Base-by-base conservation (phyloP, 2,888 invertebrate genomes). In the Liodrosophila aerea region DNA sequence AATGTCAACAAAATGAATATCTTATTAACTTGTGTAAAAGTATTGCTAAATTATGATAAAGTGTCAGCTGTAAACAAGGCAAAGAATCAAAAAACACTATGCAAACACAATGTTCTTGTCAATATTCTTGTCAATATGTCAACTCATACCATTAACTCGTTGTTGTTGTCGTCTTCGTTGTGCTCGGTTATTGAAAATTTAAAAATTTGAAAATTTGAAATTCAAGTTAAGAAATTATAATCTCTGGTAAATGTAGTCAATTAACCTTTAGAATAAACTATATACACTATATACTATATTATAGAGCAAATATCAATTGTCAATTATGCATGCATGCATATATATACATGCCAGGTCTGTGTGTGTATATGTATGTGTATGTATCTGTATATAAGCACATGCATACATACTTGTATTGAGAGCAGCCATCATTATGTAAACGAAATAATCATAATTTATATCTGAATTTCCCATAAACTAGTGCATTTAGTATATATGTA, bases 181-280 rank as follows among this genome's bases (percentile, higher is more conserved):
- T 64, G 57, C 62, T 76, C 58, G 73, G 63, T 65, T 64, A 74
- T 75, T 45, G 63, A 22, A 7, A n/a, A n/a, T n/a, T n/a, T n/a
- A 27, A 30, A 43, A 37, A 54, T 31, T 12, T 16, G 33, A 50
- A 61, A 73, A 44, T 64, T 65, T 56, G 52, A 45, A 78, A 73
- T 71, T 53, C 47, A 67, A 49, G 39, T 34, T 34, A 43, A 50
- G 22, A 62, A 57, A 60, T 36, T 66, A 61, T 72, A 82, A 80
- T 80, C 80, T 82, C 76, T 73, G 71, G 82, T 66, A 85, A 77
- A 70, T 62, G 75, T 81, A 81, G 81, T 81, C 85, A 81, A 81
- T 81, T 81, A 81, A 69, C 54, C 62, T 64, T 70, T 52, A 59
- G 46, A 39, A 36, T 37, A 37, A n/a, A n/a, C 9, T 40, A 13